Evolutionary conservation across 2,797 vertebrate species (phyloP).

Genomic region (Phataginus tricuspis): DNA sequence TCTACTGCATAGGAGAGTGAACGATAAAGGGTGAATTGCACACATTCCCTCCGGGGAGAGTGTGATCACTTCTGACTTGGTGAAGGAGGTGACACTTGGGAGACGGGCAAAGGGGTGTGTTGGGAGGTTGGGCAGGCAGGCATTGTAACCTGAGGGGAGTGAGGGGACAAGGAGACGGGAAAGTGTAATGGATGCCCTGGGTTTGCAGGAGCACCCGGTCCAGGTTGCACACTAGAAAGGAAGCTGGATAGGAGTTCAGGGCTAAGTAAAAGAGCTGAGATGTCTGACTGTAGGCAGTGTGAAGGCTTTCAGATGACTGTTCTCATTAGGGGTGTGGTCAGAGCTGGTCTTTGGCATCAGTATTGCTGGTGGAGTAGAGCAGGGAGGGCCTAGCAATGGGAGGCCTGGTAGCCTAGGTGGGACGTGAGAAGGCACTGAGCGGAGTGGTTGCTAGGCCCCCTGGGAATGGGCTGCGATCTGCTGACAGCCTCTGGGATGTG

Average conservation of each 20-base stretch:
- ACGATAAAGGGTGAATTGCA: neutral
- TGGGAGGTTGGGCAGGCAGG: neutral
- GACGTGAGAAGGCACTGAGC: no score
- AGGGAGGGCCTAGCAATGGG: neutral
- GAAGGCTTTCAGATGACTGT: neutral
- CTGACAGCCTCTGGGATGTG: neutral
- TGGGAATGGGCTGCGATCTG: neutral
- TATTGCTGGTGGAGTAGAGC: neutral
- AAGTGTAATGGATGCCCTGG: fast-evolving
- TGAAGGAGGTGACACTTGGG: neutral
- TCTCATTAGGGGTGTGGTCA: neutral
- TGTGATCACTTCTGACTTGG: neutral
- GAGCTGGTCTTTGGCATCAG: neutral
- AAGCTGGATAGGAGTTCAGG: neutral
- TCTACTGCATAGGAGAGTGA: neutral
- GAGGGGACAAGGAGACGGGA: neutral
- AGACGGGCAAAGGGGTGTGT: no score
- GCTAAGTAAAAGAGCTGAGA: neutral
- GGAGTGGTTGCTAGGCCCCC: neutral
- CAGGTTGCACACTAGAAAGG: neutral
- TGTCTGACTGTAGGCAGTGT: neutral
- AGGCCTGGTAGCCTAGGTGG: neutral
- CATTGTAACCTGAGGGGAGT: neutral
- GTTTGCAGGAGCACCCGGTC: neutral
- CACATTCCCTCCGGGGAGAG: neutral